A percentile compares a stretch with the other conserved stretches of the same genome.
Conservation (phyloP, 2,888 invertebrate species). For the Synergus laeviventris region DNA sequence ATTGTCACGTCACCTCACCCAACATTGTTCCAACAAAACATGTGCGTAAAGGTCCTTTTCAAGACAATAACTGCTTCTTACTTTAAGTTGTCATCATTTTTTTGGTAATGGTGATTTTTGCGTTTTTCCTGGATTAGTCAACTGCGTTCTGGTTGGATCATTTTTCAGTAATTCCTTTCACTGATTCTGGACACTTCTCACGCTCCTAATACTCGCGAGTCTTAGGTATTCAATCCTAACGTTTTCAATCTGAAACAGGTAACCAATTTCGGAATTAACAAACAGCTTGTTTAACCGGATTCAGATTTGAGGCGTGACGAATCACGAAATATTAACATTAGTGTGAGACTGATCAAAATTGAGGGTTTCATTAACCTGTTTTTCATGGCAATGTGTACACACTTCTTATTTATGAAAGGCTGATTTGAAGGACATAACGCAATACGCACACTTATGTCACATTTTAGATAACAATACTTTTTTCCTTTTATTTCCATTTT, state of each 20-base stretch:
- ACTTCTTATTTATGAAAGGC: not conserved
- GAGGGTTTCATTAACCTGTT: slow-evolving; percentile 1
- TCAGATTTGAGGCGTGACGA: not conserved
- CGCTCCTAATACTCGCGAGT: slow-evolving; percentile 44
- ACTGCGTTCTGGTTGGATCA: slow-evolving; percentile 41
- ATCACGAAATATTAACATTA: not conserved
- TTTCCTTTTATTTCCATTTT: too few relatives aligned
- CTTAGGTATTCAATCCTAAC: slow-evolving; percentile 37
- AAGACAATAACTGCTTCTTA: not conserved
- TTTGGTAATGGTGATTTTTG: not conserved
- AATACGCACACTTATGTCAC: not conserved
- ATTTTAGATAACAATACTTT: too few relatives aligned
- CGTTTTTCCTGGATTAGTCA: not conserved
- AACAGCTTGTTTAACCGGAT: slow-evolving; percentile 5
- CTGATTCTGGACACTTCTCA: slow-evolving; percentile 46
- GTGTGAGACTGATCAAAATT: not conserved
- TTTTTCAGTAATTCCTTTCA: slow-evolving; percentile 40
- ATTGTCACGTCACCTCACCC: slow-evolving; percentile 69
- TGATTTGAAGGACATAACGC: not conserved
- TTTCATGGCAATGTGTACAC: not conserved
- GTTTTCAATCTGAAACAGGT: slow-evolving; percentile 50
- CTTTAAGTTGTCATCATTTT: not conserved
- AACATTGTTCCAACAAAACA: slow-evolving; percentile 63
- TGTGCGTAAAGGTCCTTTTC: not conserved
- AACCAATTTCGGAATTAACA: slow-evolving; percentile 25